Conservation (phyloP, 2,888 invertebrate species). For the Synergus japonicus region DNA sequence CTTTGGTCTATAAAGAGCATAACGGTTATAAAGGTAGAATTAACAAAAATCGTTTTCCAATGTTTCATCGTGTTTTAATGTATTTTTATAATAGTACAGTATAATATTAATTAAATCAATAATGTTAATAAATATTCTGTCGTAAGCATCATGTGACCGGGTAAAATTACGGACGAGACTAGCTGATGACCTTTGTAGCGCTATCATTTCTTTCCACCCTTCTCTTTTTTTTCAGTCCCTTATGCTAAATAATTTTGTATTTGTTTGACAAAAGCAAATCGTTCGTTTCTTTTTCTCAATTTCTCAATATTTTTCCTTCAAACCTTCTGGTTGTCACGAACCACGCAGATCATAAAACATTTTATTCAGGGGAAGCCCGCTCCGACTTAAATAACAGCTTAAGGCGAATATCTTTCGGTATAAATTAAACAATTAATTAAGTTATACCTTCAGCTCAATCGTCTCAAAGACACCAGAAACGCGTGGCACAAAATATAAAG, state of each 20-base stretch:
- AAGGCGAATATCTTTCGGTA: slow-evolving; percentile 40
- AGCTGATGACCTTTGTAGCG: slow-evolving; percentile 74
- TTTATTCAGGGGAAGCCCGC: slow-evolving; percentile 67
- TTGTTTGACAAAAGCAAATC: slow-evolving; percentile 54
- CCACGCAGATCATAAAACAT: slow-evolving; percentile 66
- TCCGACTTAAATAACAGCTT: slow-evolving; percentile 64
- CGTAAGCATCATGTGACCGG: slow-evolving; percentile 75
- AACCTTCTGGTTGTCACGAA: slow-evolving; percentile 71
- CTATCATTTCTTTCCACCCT: slow-evolving; percentile 65
- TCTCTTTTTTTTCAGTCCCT: slow-evolving; percentile 62
- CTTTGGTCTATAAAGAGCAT: not conserved
- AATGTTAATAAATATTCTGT: slow-evolving; percentile 75
- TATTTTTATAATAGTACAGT: slow-evolving; percentile 75
- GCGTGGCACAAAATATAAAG: slow-evolving; percentile 63
- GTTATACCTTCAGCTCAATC: slow-evolving; percentile 51
- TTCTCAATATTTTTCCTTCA: slow-evolving; percentile 49
- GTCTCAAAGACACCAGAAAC: slow-evolving; percentile 74
- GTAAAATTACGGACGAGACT: slow-evolving; percentile 76
- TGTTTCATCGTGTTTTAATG: slow-evolving; percentile 72
- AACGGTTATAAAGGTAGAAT: slow-evolving; percentile 9
- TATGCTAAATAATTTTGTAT: slow-evolving; percentile 65
- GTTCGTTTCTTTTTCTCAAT: slow-evolving; percentile 49
- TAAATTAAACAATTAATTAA: slow-evolving; percentile 38
- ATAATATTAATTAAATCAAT: slow-evolving; percentile 76
- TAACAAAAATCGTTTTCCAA: slow-evolving; percentile 29